Conservation (phyloP, 2,113 vertebrate genomes). For the Benitochromis conjunctus region DNA sequence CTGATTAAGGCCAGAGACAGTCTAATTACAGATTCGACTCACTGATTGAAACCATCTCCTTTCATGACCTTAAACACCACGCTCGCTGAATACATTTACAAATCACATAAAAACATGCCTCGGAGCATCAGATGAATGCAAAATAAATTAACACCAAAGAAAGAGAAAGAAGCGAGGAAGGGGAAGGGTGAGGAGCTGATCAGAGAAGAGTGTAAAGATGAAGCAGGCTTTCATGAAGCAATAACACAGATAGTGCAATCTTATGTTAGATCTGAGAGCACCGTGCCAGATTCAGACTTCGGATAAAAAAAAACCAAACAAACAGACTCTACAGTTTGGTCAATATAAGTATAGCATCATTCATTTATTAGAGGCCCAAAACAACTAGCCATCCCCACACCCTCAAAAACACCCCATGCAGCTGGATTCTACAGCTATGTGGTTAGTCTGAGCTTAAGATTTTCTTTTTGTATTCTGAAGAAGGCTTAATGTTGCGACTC, state of each 20-base stretch:
- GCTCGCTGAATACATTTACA: conserved; percentile 44
- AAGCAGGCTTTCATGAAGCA: conserved; percentile 34
- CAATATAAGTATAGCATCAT: neutral
- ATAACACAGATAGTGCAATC: neutral
- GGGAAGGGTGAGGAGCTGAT: neutral
- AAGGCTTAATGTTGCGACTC: neutral
- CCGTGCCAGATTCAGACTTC: neutral
- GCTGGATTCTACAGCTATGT: neutral
- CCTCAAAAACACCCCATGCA: neutral
- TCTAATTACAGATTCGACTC: conserved; percentile 51
- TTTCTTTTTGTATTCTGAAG: neutral
- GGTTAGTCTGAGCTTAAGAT: neutral
- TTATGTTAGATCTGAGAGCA: neutral
- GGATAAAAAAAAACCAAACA: neutral
- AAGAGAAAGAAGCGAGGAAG: neutral
- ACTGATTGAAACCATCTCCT: conserved; percentile 55
- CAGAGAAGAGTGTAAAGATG: conserved; percentile 4
- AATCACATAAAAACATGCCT: conserved; percentile 43
- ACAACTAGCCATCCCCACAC: neutral
- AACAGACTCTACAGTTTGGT: neutral
- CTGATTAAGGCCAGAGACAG: conserved; percentile 74
- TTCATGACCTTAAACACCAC: conserved; percentile 54
- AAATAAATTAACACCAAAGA: conserved; percentile 18
- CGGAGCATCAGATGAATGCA: conserved; percentile 44
- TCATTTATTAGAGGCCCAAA: neutral